Conservation (phyloP, 2,113 vertebrate species). For the Cygnus buccinator region DNA sequence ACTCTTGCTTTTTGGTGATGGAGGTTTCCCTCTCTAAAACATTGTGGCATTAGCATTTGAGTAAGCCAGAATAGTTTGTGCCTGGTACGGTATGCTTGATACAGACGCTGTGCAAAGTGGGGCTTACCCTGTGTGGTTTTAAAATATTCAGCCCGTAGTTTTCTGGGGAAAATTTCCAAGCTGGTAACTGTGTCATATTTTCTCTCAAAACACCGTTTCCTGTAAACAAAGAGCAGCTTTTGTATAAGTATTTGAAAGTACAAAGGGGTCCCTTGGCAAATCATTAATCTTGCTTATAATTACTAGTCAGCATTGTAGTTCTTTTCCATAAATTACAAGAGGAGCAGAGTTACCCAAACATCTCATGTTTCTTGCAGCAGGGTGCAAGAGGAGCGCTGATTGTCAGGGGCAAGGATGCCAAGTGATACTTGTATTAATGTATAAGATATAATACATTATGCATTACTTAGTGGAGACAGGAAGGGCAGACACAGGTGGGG, state of each 20-base stretch:
- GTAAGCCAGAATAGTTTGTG: background rate
- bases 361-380: background rate
- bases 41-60: background rate
- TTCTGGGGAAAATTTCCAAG: slow-evolving; percentile 16
- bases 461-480: background rate
- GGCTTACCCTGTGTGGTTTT: background rate
- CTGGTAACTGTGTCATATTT: slow-evolving; percentile 22
- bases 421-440: background rate
- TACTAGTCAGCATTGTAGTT: slow-evolving; percentile 18
- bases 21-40: background rate
- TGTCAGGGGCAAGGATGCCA: background rate
- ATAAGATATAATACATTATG: background rate
- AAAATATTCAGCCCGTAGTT: background rate
- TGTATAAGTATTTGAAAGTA: slow-evolving; percentile 31
- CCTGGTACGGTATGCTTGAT: background rate
- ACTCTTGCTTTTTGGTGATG: background rate
- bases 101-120: background rate
- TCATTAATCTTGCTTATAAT: slow-evolving; percentile 52
- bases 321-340: slow-evolving; percentile 35
- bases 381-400: background rate
- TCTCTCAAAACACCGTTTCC: slow-evolving; percentile 40
- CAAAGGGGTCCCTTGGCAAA: slow-evolving; percentile 32
- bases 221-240: slow-evolving; percentile 38
- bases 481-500: background rate
- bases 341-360: background rate